These are phyloP conservation scores for Seira ritae DNA, from an alignment of 2,888 invertebrate species.

Conservation along the genomic window DNA sequence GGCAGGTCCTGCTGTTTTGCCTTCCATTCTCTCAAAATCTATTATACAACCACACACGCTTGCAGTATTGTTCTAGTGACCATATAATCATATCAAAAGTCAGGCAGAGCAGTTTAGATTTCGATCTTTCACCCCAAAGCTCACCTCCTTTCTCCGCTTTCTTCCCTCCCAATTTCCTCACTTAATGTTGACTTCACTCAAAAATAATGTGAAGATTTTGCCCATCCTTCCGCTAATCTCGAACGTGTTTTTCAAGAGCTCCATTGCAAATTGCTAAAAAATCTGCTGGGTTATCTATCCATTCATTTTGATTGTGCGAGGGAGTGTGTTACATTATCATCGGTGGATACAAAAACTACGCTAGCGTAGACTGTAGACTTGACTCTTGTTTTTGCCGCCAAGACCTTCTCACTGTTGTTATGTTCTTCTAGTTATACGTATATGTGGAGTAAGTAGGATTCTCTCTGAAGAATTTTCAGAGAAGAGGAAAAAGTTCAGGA, in stretches of 20 bases:
- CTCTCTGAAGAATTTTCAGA: not conserved
- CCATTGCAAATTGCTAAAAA: constrained; percentile 42
- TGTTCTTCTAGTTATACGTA: not conserved
- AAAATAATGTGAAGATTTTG: constrained; percentile 64
- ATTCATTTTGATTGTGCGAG: not conserved
- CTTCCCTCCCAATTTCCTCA: constrained; percentile 39
- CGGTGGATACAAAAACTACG: not conserved
- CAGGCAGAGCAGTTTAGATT: constrained; percentile 35
- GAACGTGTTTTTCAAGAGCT: constrained; percentile 49
- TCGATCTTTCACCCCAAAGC: constrained; percentile 54
- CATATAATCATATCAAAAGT: not conserved
- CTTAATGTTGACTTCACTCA: constrained; percentile 57
- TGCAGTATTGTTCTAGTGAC: not conserved
- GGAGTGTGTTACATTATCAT: not conserved
- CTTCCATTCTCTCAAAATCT: not conserved
- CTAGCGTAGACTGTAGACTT: too few species aligned
- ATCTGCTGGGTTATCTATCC: not conserved
- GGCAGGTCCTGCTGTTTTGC: not conserved
- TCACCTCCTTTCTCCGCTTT: constrained; percentile 27
- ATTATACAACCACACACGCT: not conserved
- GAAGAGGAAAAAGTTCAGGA: not conserved
- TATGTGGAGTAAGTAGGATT: not conserved
- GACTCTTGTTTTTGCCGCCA: not conserved
- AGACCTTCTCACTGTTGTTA: not conserved
- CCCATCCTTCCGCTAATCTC: constrained; percentile 65